phyloP scores from a whole-genome alignment of 2,797 vertebrate genomes.

The Sebastes goodei region DNA sequence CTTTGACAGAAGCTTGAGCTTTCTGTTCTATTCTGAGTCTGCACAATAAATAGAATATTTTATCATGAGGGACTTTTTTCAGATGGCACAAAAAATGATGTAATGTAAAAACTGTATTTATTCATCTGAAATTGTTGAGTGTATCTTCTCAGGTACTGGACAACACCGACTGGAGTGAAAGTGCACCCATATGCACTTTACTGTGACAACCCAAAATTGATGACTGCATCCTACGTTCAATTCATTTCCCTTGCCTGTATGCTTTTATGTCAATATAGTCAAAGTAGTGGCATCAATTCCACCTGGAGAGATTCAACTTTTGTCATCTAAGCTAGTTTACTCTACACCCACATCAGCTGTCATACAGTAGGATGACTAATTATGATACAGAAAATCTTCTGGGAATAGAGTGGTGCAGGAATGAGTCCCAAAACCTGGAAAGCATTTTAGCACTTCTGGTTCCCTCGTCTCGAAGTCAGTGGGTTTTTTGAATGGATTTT shows the following conservation, averaged over 20 bases:
- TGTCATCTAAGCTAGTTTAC: neutral
- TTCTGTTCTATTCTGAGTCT: constrained; percentile 44
- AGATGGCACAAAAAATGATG: constrained; percentile 16
- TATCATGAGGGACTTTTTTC: constrained; percentile 24
- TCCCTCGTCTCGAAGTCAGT: no score
- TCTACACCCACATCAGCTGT: neutral
- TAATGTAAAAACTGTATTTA: constrained; percentile 18
- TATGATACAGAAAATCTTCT: neutral
- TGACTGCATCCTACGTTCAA: neutral
- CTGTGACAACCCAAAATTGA: neutral
- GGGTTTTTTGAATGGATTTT: no score
- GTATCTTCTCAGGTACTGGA: neutral
- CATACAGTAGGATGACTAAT: neutral
- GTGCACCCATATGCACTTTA: neutral
- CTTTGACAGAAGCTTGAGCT: constrained; percentile 43
- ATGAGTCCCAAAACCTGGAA: no score
- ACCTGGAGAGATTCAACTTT: neutral
- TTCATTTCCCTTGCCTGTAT: neutral
- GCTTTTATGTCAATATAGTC: neutral
- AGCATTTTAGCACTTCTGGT: no score
- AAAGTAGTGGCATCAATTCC: neutral
- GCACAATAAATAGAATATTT: constrained; percentile 56
- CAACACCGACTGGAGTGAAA: neutral
- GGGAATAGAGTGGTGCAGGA: neutral
- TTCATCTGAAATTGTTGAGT: constrained; percentile 22